A percentile compares a stretch with the other conserved stretches of the same genome.
Conservation (phyloP, 2,797 vertebrate species). For the Brotula barbata region DNA sequence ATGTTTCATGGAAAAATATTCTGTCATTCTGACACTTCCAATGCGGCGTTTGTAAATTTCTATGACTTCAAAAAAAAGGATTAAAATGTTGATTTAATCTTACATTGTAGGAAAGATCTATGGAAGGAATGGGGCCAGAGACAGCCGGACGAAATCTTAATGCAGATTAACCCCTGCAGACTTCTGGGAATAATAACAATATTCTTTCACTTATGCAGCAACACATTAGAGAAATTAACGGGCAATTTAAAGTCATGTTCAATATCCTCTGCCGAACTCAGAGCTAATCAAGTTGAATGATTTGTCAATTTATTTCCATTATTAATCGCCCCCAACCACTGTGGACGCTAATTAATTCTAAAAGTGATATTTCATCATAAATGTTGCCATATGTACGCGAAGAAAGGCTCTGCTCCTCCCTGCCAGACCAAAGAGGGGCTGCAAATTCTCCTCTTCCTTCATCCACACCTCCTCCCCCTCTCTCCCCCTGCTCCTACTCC, state of each 20-base stretch:
- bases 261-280: conserved; percentile 59
- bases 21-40: conserved; percentile 58
- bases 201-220: conserved; percentile 30
- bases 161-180: conserved; percentile 10
- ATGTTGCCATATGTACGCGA: conserved; percentile 55
- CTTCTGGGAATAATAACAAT: conserved; percentile 24
- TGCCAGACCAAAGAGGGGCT: conserved; percentile 58
- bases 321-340: conserved; percentile 67
- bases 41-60: background rate
- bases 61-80: background rate
- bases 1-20: conserved; percentile 57
- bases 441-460: conserved; percentile 55
- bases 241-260: conserved; percentile 67
- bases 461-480: conserved; percentile 66
- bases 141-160: background rate
- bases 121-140: background rate
- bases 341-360: conserved; percentile 73
- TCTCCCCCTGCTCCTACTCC: conserved; percentile 85
- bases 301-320: conserved; percentile 75
- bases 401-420: conserved; percentile 64
- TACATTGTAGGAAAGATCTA: background rate
- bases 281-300: conserved; percentile 73
- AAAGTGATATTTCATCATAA: conserved; percentile 79
- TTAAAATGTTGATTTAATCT: background rate
- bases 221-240: conserved; percentile 70